A percentile compares a stretch with the other conserved stretches of the same genome.
These are phyloP conservation scores for Drosophila virilis DNA, from an alignment of 1,140 invertebrate genomes.

Conservation along the genomic window DNA sequence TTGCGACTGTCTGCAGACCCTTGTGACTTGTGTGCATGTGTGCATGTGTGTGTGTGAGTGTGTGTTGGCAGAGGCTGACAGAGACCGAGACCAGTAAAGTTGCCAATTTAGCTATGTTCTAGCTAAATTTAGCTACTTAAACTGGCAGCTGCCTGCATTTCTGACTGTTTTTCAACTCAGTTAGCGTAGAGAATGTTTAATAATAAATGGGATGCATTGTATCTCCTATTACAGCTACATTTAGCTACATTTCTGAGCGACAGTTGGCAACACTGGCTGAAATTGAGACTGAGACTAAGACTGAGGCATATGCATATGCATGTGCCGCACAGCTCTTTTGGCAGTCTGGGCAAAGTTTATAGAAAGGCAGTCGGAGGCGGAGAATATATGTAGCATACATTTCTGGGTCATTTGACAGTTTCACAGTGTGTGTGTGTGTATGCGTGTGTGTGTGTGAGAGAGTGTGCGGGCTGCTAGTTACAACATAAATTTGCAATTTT, in stretches of 20 bases:
- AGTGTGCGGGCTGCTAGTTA: slow-evolving; percentile 47
- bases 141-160: too few species aligned
- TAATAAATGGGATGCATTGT: too few species aligned
- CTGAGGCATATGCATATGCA: slow-evolving; percentile 44
- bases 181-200: too few species aligned
- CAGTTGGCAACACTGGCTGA: background rate
- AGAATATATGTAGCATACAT: slow-evolving; percentile 45
- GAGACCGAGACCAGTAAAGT: too few species aligned
- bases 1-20: slow-evolving; percentile 28
- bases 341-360: slow-evolving; percentile 34
- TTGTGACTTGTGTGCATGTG: slow-evolving; percentile 7
- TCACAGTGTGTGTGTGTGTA: background rate
- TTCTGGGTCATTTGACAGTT: slow-evolving; percentile 38
- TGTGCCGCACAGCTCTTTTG: slow-evolving; percentile 35
- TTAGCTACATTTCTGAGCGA: too few species aligned
- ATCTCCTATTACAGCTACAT: too few species aligned
- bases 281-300: background rate
- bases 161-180: too few species aligned
- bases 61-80: too few species aligned
- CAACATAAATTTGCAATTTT: slow-evolving; percentile 82
- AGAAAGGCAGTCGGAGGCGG: slow-evolving; percentile 1
- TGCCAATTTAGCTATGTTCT: too few species aligned
- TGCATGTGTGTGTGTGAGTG: too few species aligned
- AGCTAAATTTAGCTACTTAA: too few species aligned
- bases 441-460: slow-evolving; percentile 5